Base-by-base conservation (phyloP, 2,113 vertebrate species). In the Chitala chitala region DNA sequence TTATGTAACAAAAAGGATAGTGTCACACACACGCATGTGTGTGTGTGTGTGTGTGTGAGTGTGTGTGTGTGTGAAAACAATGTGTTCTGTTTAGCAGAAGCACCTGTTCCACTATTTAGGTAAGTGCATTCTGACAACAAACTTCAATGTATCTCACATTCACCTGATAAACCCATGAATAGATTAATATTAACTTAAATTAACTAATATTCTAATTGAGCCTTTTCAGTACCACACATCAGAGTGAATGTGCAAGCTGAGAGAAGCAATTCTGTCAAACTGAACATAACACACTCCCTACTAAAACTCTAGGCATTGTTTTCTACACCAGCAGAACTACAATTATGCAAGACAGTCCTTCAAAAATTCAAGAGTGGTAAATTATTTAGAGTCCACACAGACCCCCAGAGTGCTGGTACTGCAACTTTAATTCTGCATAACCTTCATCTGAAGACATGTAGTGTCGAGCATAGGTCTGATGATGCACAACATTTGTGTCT, bases 341-440 rank as follows among this genome's bases (percentile, higher is more conserved):
- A 33, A 54, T 54, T 50, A 50, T 50, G 26, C 44, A 17, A 70
- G 68, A 44, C 40, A 33, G 29, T 50, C 22, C 71, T 63, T 73
- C 65, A 50, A 63, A 73, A 61, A 63, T 73, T 73, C 56, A 73
- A 48, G 42, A 73, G 55, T 3, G 55, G 2, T 73, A 12, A 50
- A 73, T 61, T 63, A 73, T 63, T 73, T 20, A 48, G 17, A 5
- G 55, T 48, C 42, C 20, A 59, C 31, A 26, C 42, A 48, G 40
- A 73, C 22, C n/a, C 71, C 53, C 40, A 61, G 20, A 20, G 40
- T 33, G 53, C 10, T 12, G 15, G 15, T 36, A 29, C 31, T 20
- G 44, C 26, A 50, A 9, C 44, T 31, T 69, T 50, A 48, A 33
- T 50, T 20, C 44, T 26, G 10, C n/a, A n/a, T 31, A 7, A 46